Base-by-base conservation (phyloP, 2,888 invertebrate species). In the Xanthia icteritia region DNA sequence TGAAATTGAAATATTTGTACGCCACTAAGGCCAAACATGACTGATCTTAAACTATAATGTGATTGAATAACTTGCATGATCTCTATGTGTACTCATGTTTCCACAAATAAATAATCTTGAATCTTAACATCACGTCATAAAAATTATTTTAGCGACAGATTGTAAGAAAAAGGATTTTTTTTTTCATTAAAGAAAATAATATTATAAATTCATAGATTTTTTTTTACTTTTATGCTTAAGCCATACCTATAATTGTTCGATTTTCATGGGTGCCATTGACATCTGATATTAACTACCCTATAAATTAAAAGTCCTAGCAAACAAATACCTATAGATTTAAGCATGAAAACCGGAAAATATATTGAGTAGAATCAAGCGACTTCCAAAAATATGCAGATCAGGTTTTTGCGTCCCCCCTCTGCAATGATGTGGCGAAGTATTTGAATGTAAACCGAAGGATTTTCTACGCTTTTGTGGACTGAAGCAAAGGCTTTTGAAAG, bases 381-480 rank as follows among this genome's bases (percentile, higher is more conserved):
- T 61, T 54, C 5, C 45, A 76, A 80, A 79, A 83, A 64, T 76
- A 83, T 76, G 73, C 65, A 63, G 77, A 83, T 77, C 73, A 63
- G 58, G 51, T 74, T 61, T 39, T 60, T 72, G 31, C 27, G 39
- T 56, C 54, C 71, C 54, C 51, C 17, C 61, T 72, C 31, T 60
- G 27, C 71, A 73, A 79, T 63, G 45, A 70, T 79, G 31, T 73
- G 64, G 71, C n/a, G 23, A 84, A 82, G 51, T 72, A 81, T 83
- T 74, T 77, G n/a, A 83, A 81, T 72, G 81, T 83, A 81, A 81
- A 81, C 77, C 81, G 70, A 84, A 83, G 72, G 84, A 77, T 81
- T 78, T 77, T 80, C 77, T 45, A 56, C 73, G 77, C 80, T 74
- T 79, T 83, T 73, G 74, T 75, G 65, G 63, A 76, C 76, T 54